Conservation (phyloP, 2,888 invertebrate genomes). For the Itoplectis maculator region DNA sequence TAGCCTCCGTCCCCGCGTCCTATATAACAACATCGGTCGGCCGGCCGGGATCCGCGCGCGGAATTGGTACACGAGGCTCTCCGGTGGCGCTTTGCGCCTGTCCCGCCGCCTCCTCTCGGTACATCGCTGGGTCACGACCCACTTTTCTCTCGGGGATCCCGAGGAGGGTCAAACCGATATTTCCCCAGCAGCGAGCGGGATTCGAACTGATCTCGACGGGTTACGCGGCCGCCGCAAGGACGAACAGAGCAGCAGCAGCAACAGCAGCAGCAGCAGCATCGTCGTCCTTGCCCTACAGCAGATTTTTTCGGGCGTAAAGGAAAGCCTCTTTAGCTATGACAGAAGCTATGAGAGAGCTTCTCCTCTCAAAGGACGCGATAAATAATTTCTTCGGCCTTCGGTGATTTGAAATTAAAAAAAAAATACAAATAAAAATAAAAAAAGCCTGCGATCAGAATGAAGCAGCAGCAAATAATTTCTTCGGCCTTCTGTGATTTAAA, state of each 20-base stretch:
- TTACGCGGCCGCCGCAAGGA: constrained; percentile 49
- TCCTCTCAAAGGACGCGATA: neutral
- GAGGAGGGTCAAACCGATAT: constrained; percentile 70
- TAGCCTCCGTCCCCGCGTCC: neutral
- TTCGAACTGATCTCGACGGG: constrained; percentile 66
- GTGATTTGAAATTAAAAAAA: too few species aligned
- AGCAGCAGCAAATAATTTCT: neutral
- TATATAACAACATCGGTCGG: constrained; percentile 16
- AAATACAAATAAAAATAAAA: too few species aligned
- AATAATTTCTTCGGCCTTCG: constrained; percentile 14
- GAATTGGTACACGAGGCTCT: constrained; percentile 60
- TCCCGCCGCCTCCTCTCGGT: constrained; percentile 60
- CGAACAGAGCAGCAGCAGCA: constrained; percentile 35
- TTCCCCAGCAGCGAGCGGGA: constrained; percentile 61
- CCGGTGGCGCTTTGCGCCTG: constrained; percentile 47
- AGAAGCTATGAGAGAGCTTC: too few species aligned
- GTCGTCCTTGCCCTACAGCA: neutral
- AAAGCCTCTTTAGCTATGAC: too few species aligned
- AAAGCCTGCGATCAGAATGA: too few species aligned
- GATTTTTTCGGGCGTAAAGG: neutral
- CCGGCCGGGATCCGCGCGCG: constrained; percentile 56
- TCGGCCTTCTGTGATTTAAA: neutral
- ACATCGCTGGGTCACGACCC: constrained; percentile 67
- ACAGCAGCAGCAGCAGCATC: too few species aligned
- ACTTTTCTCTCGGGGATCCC: constrained; percentile 65